Base-by-base conservation (phyloP, 2,797 vertebrate genomes). In the Enteromius afrohamiltoni region DNA sequence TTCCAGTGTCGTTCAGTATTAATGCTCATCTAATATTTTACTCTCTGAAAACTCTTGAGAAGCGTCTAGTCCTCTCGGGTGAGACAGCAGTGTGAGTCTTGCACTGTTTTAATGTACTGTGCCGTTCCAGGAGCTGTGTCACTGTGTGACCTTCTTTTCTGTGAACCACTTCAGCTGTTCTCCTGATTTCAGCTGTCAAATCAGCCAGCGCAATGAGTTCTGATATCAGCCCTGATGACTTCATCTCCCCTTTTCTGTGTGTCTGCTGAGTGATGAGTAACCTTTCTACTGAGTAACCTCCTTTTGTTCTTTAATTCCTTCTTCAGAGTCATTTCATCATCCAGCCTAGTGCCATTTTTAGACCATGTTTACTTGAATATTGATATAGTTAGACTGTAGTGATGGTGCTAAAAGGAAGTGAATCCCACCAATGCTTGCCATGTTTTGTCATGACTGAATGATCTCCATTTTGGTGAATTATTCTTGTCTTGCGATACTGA, bases 141-240 rank as follows among this genome's bases (percentile, higher is more conserved):
- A 79, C 19, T 29, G 16, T 42, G 34, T 82, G 60, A 42, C 45
- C 16, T 65, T 45, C 19, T 49, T 80, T 82, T 82, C 80, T 82
- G 8, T 17, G 42, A 82, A 64, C 8, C 42, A 37, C 69, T 64
- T 34, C 55, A 74, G 26, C 55, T 73, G 69, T 74, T 74, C 42
- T 17, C 55, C 58, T 82, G 55, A 74, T 82, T 82, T 74, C 21
- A 51, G 29, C 69, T 64, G 69, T 74, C 26, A 82, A 64, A 74
- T 64, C 80, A 64, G 55, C 26, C 29, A 14, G 40, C 10, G 21
- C 45, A 74, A 16, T 51, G 55, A 74, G 42, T n/a, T 82, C 40
- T 74, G 69, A 81, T 81, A 62, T 47, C 26, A 73, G 55, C 21
- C 58, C 55, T 62, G 69, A 80, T 58, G 67, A 58, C 51, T 55